These are phyloP conservation scores for Morbakka virulenta DNA, from an alignment of 30 jellyfish, hydroid and myxozoan genomes.

Conservation along the genomic window DNA sequence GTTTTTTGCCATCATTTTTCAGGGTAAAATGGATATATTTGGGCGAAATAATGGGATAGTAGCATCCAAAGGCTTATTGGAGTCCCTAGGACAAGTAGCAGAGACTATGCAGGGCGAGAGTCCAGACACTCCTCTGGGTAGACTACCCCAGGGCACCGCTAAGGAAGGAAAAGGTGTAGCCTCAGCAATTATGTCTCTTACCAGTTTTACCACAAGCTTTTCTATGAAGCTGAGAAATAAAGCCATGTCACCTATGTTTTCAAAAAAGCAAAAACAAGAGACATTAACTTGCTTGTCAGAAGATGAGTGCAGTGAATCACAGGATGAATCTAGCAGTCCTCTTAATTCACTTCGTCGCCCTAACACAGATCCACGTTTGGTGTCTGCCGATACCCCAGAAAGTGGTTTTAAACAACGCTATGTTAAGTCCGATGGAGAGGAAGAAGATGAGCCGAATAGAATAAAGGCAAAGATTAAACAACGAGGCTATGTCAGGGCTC, in stretches of 20 bases:
- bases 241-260: constrained; percentile 87
- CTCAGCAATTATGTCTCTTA: constrained; percentile 79
- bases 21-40: constrained; percentile 25
- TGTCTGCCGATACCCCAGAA: constrained; percentile 17
- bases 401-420: constrained; percentile 9
- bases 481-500: constrained; percentile 47
- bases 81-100: constrained; percentile 78
- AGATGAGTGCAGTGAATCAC: constrained; percentile 1
- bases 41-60: constrained; percentile 36
- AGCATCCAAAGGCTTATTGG: constrained; percentile 73
- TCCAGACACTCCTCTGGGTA: background rate
- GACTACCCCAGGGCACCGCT: background rate
- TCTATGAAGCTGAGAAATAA: constrained; percentile 76
- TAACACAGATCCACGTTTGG: constrained; percentile 59
- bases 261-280: constrained; percentile 68
- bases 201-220: constrained; percentile 72
- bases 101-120: constrained; percentile 47
- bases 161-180: constrained; percentile 29
- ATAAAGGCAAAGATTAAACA: constrained; percentile 60
- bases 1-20: background rate
- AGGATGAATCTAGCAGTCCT: constrained; percentile 1
- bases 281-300: constrained; percentile 15
- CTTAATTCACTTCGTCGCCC: constrained; percentile 34
- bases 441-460: constrained; percentile 38
- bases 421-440: constrained; percentile 61